Conservation (phyloP, 92 coral and sea anemone species). For the Epizoanthus fatuus region DNA sequence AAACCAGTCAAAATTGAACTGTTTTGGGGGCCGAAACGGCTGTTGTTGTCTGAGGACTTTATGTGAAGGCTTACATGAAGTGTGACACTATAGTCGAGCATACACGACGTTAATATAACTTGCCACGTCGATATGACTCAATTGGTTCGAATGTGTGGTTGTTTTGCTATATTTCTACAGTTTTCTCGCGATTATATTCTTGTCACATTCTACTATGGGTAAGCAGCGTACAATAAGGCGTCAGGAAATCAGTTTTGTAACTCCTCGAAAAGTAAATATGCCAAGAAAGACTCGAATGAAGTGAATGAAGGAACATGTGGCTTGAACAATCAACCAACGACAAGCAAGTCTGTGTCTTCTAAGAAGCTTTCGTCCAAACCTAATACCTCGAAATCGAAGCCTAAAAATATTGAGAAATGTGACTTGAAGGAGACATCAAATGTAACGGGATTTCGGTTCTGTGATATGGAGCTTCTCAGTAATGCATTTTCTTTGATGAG, state of each 20-base stretch:
- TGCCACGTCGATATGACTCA: neutral
- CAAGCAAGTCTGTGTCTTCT: slow-evolving; percentile 7
- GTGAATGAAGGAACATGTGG: neutral
- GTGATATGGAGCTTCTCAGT: neutral
- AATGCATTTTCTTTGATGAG: slow-evolving; percentile 33
- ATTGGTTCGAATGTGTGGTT: neutral
- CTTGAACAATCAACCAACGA: slow-evolving; percentile 7
- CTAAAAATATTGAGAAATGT: neutral
- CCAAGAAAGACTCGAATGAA: neutral
- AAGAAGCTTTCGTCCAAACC: slow-evolving; percentile 1
- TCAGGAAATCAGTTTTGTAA: slow-evolving; percentile 31
- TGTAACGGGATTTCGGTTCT: slow-evolving; percentile 20
- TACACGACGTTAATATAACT: neutral
- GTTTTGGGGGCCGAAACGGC: slow-evolving; percentile 11
- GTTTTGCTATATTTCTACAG: slow-evolving; percentile 5
- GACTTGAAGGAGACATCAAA: slow-evolving; percentile 6
- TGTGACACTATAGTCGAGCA: slow-evolving; percentile 1
- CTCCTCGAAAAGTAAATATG: slow-evolving; percentile 5
- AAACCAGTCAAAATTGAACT: slow-evolving; percentile 3
- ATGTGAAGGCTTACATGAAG: slow-evolving; percentile 8
- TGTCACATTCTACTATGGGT: slow-evolving; percentile 24
- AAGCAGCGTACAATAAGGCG: slow-evolving; percentile 19
- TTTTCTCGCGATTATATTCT: slow-evolving; percentile 8
- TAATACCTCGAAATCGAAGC: neutral
- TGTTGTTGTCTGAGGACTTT: neutral